Conservation (phyloP, 1,140 invertebrate genomes). For the Chironomus striatipennis region DNA sequence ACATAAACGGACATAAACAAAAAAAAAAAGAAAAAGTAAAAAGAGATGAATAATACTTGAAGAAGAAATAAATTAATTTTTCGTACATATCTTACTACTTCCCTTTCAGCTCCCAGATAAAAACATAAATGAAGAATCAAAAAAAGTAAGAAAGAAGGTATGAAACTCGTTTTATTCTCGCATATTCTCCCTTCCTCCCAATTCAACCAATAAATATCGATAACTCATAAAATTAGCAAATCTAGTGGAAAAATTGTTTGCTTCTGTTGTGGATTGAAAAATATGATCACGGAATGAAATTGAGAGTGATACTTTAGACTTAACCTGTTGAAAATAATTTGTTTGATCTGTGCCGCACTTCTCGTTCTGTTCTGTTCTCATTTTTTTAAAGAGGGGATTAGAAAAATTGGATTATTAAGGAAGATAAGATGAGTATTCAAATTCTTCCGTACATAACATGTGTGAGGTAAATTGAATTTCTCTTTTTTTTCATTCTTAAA, state of each 20-base stretch:
- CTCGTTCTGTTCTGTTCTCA: too few species aligned
- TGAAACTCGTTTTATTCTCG: too few species aligned
- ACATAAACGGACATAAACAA: not conserved
- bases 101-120: not conserved
- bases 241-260: not conserved
- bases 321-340: not conserved
- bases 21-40: not conserved
- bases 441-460: not conserved
- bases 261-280: not conserved
- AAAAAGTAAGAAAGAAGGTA: too few species aligned
- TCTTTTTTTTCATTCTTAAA: too few species aligned
- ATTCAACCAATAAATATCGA: too few species aligned
- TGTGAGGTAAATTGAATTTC: conserved; percentile 21
- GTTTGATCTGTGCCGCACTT: not conserved
- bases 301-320: not conserved
- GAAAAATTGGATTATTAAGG: not conserved
- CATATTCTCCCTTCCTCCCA: too few species aligned
- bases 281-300: not conserved
- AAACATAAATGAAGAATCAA: too few species aligned
- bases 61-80: not conserved
- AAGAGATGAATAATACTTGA: not conserved
- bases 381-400: not conserved
- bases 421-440: not conserved
- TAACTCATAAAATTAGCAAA: not conserved
- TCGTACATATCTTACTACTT: not conserved